phyloP scores from a whole-genome alignment of 2,113 vertebrate species.

The Oophaga pumilio region DNA sequence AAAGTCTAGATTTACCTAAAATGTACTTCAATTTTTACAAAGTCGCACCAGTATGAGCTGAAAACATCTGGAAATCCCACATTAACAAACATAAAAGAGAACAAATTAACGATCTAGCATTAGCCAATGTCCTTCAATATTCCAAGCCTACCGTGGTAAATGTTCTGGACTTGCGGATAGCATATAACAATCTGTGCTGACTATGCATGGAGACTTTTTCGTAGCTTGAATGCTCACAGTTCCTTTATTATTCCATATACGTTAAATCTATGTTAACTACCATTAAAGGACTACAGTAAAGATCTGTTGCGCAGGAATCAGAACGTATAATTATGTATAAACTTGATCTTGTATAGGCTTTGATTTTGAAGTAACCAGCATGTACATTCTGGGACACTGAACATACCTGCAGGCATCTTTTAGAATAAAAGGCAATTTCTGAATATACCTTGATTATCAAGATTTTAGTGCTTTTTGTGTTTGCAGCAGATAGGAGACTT shows the following conservation, averaged over 20 bases:
- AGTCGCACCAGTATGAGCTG: too few relatives aligned
- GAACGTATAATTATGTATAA: constrained; percentile 3
- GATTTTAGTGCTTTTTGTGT: not conserved
- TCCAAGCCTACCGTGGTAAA: not conserved
- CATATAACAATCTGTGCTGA: not conserved
- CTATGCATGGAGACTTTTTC: not conserved
- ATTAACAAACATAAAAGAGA: too few relatives aligned
- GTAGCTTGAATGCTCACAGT: not conserved
- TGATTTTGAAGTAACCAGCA: constrained; percentile 26
- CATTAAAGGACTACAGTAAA: not conserved
- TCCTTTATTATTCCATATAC: not conserved
- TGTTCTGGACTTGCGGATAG: not conserved
- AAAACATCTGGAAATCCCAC: too few relatives aligned
- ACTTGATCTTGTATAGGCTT: constrained; percentile 22
- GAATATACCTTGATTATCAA: constrained; percentile 21
- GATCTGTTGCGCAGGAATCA: not conserved
- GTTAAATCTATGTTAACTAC: not conserved
- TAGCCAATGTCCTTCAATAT: not conserved
- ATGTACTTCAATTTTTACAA: too few relatives aligned
- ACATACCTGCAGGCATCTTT: constrained; percentile 7
- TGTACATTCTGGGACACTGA: not conserved
- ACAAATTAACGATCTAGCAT: too few relatives aligned
- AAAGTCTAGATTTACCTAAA: too few relatives aligned
- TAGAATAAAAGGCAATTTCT: not conserved
- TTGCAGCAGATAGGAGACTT: constrained; percentile 5